Evolutionary conservation across 2,113 vertebrate species (phyloP), one percentile per base, ranked within the genome.

Genomic region (Rhizomys pruinosus): DNA sequence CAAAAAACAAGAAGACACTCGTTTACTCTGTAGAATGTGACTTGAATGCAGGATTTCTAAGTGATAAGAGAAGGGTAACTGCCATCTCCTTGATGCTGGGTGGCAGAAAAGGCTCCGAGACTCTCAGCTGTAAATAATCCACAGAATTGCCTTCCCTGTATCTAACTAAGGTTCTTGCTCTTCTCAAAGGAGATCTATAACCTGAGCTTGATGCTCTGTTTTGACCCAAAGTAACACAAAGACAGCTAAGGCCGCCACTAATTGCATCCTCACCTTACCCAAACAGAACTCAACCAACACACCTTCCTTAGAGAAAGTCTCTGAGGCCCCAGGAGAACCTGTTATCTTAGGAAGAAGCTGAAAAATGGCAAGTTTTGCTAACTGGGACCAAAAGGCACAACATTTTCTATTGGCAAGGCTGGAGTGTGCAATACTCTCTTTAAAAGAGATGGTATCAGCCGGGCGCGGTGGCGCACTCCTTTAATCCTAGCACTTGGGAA

Each of bases 371-470:
- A 52, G 13, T 61, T 71, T 61, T 52, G 22, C 52, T 84, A 66
- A 91, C 78, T 78, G 64, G 27, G 44, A 59, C 47, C 68, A 52
- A 78, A 96, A 92, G 23, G 29, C 61, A 64, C 74, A 47, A 25
- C 25, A 61, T 52, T 68, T 87, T 90, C 73, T 61, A 29, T 39
- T 42, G 23, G 32, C 61, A 77, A 64, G 66, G n/a, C 19, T 32
- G 69, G 23, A n/a, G 10, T 13, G 9, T 29, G 68, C 17, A 19
- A 19, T 22, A 37, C 59, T 39, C 5, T 61, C 84, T 91, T 42
- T 27, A 76, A 59, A 61, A 68, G 9, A n/a, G 52, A 6, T 81
- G 82, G 17, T 68, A 42, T n/a, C 27, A n/a, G n/a, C n/a, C n/a
- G n/a, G n/a, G n/a, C n/a, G n/a, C n/a, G n/a, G n/a, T n/a, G n/a